Conservation (phyloP, 2,888 invertebrate genomes). For the Dryomyza anilis region DNA sequence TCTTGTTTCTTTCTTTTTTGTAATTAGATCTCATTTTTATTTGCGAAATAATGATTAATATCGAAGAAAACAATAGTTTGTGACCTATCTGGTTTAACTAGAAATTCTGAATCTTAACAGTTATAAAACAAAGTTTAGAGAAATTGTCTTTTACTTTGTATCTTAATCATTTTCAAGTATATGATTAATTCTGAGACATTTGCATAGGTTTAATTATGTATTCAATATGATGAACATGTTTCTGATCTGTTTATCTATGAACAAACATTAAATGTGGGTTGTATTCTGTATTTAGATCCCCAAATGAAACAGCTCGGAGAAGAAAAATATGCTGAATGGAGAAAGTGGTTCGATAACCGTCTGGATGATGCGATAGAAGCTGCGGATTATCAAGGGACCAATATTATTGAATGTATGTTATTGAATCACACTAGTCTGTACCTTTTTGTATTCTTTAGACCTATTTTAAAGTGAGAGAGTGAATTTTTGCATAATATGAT, state of each 20-base stretch:
- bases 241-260: too few species aligned
- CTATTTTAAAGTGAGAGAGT: slow-evolving; percentile 53
- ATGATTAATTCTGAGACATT: too few species aligned
- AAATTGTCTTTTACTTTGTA: background rate
- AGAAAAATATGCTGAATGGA: slow-evolving; percentile 73
- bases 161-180: background rate
- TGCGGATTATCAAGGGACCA: slow-evolving; percentile 66
- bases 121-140: background rate
- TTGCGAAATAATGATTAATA: background rate
- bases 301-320: slow-evolving; percentile 75
- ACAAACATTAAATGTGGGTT: slow-evolving; percentile 78
- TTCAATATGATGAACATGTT: too few species aligned
- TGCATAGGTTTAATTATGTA: too few species aligned
- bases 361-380: slow-evolving; percentile 86
- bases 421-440: slow-evolving; percentile 25
- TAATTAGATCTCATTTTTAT: too few species aligned
- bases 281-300: slow-evolving; percentile 70
- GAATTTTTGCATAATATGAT: slow-evolving; percentile 25
- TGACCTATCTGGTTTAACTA: background rate
- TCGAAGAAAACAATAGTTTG: background rate
- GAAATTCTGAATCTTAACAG: background rate
- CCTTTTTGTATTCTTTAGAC: slow-evolving; percentile 12
- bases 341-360: slow-evolving; percentile 79
- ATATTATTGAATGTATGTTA: slow-evolving; percentile 60
- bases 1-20: background rate